Percentiles rank a stretch among this genome's conserved stretches.
phyloP scores from a whole-genome alignment of 2,113 vertebrate species.

The Hiodon tergisus region DNA sequence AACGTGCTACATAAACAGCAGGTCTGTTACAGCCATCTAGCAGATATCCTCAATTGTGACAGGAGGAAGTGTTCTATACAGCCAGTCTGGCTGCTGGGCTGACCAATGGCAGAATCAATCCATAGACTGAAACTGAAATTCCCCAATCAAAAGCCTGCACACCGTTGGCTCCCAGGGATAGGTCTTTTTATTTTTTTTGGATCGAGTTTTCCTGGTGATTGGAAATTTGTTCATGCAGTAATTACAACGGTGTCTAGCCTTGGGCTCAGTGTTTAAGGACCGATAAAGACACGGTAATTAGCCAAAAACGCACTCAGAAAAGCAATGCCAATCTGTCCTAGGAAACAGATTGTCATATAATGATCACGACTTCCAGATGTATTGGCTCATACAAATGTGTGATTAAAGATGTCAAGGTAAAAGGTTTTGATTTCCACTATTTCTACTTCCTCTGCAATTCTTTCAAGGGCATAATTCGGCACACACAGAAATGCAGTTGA shows the following conservation, averaged over 20 bases:
- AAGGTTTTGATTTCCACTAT: neutral
- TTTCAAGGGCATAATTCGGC: neutral
- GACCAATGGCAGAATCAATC: neutral
- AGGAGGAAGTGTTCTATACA: too few relatives aligned
- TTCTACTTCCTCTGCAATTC: neutral
- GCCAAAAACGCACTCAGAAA: neutral
- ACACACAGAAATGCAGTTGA: conserved; percentile 40
- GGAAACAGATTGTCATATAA: neutral
- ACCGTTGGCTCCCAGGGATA: too few relatives aligned
- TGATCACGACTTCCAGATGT: neutral
- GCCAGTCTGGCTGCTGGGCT: conserved; percentile 26
- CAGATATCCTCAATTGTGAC: too few relatives aligned
- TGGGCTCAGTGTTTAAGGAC: conserved; percentile 11
- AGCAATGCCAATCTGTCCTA: neutral
- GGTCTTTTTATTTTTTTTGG: neutral
- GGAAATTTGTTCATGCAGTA: neutral
- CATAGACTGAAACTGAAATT: too few relatives aligned
- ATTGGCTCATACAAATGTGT: conserved; percentile 7
- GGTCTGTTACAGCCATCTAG: conserved; percentile 33
- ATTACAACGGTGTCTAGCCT: neutral
- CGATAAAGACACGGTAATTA: conserved; percentile 15
- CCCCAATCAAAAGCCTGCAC: too few relatives aligned
- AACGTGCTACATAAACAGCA: conserved; percentile 25
- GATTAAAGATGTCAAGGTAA: conserved; percentile 3
- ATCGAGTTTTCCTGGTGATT: neutral